Percentiles rank a stretch among this genome's conserved stretches.
Conservation (phyloP, 2,888 invertebrate genomes). For the Plutella xylostella region DNA sequence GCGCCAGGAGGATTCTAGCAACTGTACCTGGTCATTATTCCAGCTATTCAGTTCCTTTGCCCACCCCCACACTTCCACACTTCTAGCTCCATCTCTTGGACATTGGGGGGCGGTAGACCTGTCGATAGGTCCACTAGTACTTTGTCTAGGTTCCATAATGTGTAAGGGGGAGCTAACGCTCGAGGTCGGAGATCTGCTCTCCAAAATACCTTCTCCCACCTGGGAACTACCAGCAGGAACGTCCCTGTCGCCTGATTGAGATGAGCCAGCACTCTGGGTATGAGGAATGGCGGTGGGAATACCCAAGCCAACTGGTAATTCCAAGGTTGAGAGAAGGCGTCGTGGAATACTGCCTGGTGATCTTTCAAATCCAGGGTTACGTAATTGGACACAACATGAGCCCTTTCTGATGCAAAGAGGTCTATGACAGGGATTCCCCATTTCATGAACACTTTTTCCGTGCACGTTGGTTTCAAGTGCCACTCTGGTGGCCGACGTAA, state of each 20-base stretch:
- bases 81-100: not conserved
- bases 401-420: conserved; percentile 8
- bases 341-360: conserved; percentile 1
- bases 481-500: conserved; percentile 6
- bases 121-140: not conserved
- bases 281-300: conserved; percentile 13
- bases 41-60: not conserved
- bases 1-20: not conserved
- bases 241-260: conserved; percentile 11
- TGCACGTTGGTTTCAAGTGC: conserved; percentile 9
- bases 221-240: conserved; percentile 2
- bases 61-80: not conserved
- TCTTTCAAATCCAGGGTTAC: conserved; percentile 11
- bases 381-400: conserved; percentile 11
- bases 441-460: conserved; percentile 11
- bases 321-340: conserved; percentile 13
- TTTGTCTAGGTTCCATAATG: not conserved
- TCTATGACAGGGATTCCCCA: conserved; percentile 11
- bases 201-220: not conserved
- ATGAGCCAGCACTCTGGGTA: conserved; percentile 12
- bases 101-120: not conserved
- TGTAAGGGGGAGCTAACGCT: not conserved
- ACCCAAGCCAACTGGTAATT: conserved; percentile 10
- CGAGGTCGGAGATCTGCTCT: not conserved
- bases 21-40: not conserved